Conservation (phyloP, 2,797 vertebrate genomes). For the Enteromius trimaculatus region DNA sequence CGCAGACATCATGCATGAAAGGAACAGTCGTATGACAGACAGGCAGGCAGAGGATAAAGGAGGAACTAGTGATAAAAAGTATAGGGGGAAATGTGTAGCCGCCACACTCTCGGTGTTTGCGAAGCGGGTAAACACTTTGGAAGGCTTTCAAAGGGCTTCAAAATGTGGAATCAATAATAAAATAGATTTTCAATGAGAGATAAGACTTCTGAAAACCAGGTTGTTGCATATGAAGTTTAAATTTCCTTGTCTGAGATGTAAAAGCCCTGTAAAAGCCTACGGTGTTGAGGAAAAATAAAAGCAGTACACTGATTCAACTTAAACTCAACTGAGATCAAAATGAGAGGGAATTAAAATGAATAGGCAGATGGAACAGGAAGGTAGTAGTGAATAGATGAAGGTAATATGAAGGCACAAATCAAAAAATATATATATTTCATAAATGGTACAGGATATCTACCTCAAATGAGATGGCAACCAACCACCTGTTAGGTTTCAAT, state of each 20-base stretch:
- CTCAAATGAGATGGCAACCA: constrained; percentile 91
- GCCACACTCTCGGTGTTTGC: constrained; percentile 15
- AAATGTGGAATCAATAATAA: constrained; percentile 36
- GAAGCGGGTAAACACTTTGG: constrained; percentile 38
- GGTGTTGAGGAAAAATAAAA: constrained; percentile 26
- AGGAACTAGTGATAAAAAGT: constrained; percentile 36
- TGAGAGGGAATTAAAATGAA: constrained; percentile 22
- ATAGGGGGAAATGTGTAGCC: constrained; percentile 32
- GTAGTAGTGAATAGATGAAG: constrained; percentile 42
- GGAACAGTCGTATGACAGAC: constrained; percentile 37
- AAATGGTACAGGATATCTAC: constrained; percentile 86
- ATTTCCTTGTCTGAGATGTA: constrained; percentile 30
- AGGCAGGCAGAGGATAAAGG: constrained; percentile 52
- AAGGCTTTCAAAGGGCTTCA: constrained; percentile 64
- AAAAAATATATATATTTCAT: constrained; percentile 69
- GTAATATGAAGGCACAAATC: constrained; percentile 43
- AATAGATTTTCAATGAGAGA: constrained; percentile 5
- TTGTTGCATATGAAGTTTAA: constrained; percentile 26
- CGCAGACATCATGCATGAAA: constrained; percentile 45
- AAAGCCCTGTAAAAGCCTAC: constrained; percentile 61
- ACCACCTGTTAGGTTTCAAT: constrained; percentile 91
- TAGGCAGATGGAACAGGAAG: constrained; percentile 33
- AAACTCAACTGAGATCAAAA: constrained; percentile 36
- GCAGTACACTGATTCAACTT: constrained; percentile 11
- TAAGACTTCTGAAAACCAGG: constrained; percentile 6